Conservation (phyloP, 2,113 vertebrate species). For the Nanger granti region DNA sequence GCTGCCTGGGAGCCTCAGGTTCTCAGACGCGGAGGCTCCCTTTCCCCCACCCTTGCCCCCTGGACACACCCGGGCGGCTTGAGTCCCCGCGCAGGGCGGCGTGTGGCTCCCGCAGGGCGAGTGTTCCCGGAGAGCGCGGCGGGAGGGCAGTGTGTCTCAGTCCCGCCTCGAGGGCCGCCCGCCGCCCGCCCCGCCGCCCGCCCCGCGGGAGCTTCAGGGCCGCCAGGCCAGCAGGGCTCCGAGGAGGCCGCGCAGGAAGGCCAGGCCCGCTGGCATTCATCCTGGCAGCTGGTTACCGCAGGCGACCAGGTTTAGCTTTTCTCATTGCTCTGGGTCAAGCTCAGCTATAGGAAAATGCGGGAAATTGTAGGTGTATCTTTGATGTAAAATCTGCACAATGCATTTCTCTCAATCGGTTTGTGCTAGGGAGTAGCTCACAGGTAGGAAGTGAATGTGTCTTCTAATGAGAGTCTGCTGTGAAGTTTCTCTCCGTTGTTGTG, state of each 20-base stretch:
- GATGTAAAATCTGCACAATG: not conserved
- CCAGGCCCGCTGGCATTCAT: not conserved
- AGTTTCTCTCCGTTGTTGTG: not conserved
- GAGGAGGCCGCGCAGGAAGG: not conserved
- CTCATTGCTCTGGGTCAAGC: not conserved
- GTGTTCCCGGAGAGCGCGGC: not conserved
- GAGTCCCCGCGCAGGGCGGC: not conserved
- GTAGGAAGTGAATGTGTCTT: not conserved
- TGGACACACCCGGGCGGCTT: not conserved
- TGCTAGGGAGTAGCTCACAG: not conserved
- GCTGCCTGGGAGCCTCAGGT: not conserved
- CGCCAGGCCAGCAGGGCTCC: accelerated
- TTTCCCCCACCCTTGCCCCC: accelerated
- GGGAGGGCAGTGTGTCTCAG: not conserved
- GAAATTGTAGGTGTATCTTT: not conserved
- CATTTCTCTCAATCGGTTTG: not conserved
- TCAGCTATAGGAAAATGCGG: not conserved
- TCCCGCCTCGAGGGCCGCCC: accelerated
- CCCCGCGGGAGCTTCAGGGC: no score
- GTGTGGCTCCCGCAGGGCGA: not conserved
- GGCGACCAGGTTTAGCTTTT: not conserved
- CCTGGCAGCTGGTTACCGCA: no score
- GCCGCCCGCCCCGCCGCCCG: no score
- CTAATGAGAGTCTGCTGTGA: not conserved
- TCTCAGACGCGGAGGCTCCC: accelerated